Percentiles rank a stretch among this genome's conserved stretches.
Conservation (phyloP, 2,888 invertebrate genomes). For the Zonitis immaculata region DNA sequence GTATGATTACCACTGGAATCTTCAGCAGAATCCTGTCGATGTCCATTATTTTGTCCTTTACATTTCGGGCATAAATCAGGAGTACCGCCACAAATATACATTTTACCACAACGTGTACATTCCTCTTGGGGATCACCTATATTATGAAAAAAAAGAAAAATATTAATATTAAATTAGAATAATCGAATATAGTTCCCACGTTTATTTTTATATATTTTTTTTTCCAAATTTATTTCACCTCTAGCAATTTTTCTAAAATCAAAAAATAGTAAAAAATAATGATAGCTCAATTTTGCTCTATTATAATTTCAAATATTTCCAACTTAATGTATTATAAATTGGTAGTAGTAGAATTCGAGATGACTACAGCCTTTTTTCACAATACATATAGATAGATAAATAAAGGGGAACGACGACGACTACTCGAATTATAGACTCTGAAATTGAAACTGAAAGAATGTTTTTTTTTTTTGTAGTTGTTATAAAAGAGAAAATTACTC, state of each 20-base stretch:
- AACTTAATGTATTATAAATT: slow-evolving; percentile 37
- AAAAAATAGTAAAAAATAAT: background rate
- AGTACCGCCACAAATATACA: slow-evolving; percentile 43
- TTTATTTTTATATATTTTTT: too few relatives aligned
- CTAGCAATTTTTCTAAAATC: background rate
- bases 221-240: background rate
- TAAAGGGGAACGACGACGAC: background rate
- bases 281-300: slow-evolving; percentile 25
- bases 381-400: too few relatives aligned
- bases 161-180: background rate
- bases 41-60: slow-evolving; percentile 24
- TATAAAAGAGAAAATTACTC: slow-evolving; percentile 15
- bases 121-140: slow-evolving; percentile 59
- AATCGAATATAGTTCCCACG: background rate
- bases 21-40: slow-evolving; percentile 35
- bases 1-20: slow-evolving; percentile 42
- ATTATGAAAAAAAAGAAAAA: too few relatives aligned
- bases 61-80: slow-evolving; percentile 35
- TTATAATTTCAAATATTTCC: slow-evolving; percentile 30
- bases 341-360: slow-evolving; percentile 21
- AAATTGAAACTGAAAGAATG: slow-evolving; percentile 30
- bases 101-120: slow-evolving; percentile 57
- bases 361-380: slow-evolving; percentile 3
- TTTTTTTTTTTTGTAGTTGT: too few relatives aligned
- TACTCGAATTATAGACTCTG: slow-evolving; percentile 19